Conservation (phyloP, 1,140 invertebrate species). For the Ooceraea biroi region DNA sequence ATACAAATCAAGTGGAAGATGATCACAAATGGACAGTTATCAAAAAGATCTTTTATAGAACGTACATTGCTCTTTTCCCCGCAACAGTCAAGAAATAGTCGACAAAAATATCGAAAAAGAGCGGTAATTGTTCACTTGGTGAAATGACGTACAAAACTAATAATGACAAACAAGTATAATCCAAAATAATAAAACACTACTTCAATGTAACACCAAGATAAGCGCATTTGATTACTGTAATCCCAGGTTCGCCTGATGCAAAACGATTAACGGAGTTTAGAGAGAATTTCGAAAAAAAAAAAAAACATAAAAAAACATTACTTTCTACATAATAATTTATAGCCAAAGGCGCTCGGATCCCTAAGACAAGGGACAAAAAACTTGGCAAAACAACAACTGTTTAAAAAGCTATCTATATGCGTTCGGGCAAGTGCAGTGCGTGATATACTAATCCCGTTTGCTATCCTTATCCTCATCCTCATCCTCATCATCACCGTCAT, state of each 20-base stretch:
- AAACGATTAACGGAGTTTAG: conserved; percentile 15
- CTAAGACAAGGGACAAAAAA: conserved; percentile 63
- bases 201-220: conserved; percentile 47
- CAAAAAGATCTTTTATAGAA: not conserved
- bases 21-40: conserved; percentile 18
- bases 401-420: conserved; percentile 73
- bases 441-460: conserved; percentile 56
- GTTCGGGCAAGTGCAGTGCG: conserved; percentile 75
- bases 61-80: not conserved
- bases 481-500: too few species aligned
- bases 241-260: not conserved
- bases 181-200: conserved; percentile 61
- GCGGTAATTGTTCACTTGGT: conserved; percentile 3
- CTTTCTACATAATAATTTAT: conserved; percentile 24
- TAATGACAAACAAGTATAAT: conserved; percentile 67
- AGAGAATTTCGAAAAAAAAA: too few species aligned
- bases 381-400: conserved; percentile 71
- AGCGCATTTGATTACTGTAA: conserved; percentile 65
- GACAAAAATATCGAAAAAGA: not conserved
- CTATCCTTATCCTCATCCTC: too few species aligned
- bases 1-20: conserved; percentile 26
- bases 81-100: not conserved
- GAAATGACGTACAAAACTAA: conserved; percentile 30
- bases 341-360: conserved; percentile 68
- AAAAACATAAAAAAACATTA: conserved; percentile 9